Percentiles rank a stretch among this genome's conserved stretches.
Conservation (phyloP, 2,888 invertebrate species). For the Tenthredo distinguenda region DNA sequence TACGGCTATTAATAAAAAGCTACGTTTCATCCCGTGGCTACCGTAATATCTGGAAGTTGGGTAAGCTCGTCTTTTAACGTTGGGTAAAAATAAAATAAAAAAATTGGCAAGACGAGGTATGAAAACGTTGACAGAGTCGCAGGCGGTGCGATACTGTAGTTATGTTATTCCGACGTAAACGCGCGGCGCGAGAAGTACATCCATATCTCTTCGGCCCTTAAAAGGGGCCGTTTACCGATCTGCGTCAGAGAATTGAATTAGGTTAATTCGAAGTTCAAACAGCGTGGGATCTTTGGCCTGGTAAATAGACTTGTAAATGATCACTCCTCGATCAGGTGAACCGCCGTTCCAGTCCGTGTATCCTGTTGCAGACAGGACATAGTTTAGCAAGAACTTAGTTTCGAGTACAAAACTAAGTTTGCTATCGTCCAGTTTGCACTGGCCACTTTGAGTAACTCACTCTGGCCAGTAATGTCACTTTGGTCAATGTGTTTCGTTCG, state of each 20-base stretch:
- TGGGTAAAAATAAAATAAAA: background rate
- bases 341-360: background rate
- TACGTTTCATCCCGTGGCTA: background rate
- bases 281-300: constrained; percentile 34
- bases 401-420: constrained; percentile 74
- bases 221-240: constrained; percentile 23
- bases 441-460: constrained; percentile 76
- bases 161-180: background rate
- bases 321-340: constrained; percentile 10
- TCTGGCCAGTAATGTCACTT: constrained; percentile 75
- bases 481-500: constrained; percentile 75
- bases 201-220: background rate
- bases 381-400: constrained; percentile 72
- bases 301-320: constrained; percentile 50
- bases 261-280: constrained; percentile 44
- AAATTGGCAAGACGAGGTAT: background rate
- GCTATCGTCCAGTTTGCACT: constrained; percentile 72
- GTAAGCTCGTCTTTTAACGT: background rate
- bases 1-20: background rate
- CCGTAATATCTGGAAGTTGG: background rate
- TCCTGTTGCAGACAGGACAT: constrained; percentile 6
- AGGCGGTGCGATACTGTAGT: background rate
- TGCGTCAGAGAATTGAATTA: constrained; percentile 36
- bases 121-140: constrained; percentile 20
- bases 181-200: background rate